phyloP scores from a whole-genome alignment of 1,140 invertebrate genomes.

The Leptonema lineaticorne region DNA sequence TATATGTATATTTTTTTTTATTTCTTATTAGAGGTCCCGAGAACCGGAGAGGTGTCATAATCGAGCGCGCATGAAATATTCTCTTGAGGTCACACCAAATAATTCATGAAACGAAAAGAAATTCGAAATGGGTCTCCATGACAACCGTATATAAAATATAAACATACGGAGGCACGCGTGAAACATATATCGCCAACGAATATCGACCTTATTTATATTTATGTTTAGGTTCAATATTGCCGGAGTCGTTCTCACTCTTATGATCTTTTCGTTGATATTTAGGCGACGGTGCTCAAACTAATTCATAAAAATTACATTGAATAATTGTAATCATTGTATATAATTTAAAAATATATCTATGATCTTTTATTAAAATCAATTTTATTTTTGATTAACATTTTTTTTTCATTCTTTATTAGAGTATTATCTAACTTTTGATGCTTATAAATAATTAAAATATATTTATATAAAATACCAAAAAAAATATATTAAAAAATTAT shows the following conservation, averaged over 20 bases:
- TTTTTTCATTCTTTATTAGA: too few relatives aligned
- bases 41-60: conserved; percentile 22
- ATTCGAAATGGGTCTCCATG: conserved; percentile 40
- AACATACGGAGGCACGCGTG: conserved; percentile 31
- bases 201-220: neutral
- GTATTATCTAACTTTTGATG: too few relatives aligned
- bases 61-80: conserved; percentile 35
- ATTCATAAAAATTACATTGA: too few relatives aligned
- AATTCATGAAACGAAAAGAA: conserved; percentile 36
- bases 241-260: neutral
- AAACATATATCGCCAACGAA: neutral
- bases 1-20: neutral
- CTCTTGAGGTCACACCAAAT: conserved; percentile 18
- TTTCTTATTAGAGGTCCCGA: conserved; percentile 1
- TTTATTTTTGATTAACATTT: too few relatives aligned
- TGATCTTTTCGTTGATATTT: neutral
- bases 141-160: conserved; percentile 42
- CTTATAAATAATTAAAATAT: too few relatives aligned
- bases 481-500: too few relatives aligned
- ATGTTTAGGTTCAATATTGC: neutral
- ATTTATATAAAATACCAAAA: too few relatives aligned
- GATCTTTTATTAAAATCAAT: too few relatives aligned
- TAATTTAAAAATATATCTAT: too few relatives aligned
- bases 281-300: neutral
- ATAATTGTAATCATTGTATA: too few relatives aligned